Percentiles rank a stretch among this genome's conserved stretches.
Evolutionary conservation across 2,113 vertebrate genomes (phyloP).

Genomic region (Passer montanus): DNA sequence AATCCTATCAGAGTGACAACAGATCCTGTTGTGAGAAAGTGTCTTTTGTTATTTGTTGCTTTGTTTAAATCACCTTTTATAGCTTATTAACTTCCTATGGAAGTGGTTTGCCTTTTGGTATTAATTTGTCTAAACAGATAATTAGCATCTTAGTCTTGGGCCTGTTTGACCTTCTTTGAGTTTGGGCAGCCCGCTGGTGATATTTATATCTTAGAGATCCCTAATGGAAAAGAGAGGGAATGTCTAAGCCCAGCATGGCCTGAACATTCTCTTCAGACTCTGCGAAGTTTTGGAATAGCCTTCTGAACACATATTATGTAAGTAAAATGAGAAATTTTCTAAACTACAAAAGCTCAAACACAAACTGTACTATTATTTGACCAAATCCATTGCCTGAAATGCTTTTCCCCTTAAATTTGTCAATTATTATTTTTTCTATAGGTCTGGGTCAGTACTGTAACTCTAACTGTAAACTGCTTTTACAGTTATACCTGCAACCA

Average conservation of each 20-base stretch:
- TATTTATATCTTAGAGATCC: background rate
- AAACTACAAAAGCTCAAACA: background rate
- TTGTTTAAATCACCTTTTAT: background rate
- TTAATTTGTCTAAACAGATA: background rate
- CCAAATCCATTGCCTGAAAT: background rate
- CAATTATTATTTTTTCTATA: background rate
- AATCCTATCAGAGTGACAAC: background rate
- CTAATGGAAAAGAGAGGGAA: background rate
- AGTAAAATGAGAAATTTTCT: background rate
- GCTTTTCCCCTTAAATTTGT: background rate
- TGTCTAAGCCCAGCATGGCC: background rate
- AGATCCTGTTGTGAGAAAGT: background rate
- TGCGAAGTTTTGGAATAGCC: background rate
- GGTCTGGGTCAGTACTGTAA: background rate
- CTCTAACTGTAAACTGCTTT: background rate
- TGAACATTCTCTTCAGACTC: background rate
- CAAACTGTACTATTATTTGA: background rate
- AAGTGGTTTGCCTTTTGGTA: background rate
- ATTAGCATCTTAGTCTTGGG: background rate
- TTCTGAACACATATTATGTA: background rate
- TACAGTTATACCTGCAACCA: background rate
- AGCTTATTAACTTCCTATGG: background rate
- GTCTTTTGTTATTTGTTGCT: background rate
- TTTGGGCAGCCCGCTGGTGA: background rate
- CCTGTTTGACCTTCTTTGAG: background rate